Evolutionary conservation across 2,888 invertebrate genomes (phyloP).

Genomic region (Gisinianus flammeolus): DNA sequence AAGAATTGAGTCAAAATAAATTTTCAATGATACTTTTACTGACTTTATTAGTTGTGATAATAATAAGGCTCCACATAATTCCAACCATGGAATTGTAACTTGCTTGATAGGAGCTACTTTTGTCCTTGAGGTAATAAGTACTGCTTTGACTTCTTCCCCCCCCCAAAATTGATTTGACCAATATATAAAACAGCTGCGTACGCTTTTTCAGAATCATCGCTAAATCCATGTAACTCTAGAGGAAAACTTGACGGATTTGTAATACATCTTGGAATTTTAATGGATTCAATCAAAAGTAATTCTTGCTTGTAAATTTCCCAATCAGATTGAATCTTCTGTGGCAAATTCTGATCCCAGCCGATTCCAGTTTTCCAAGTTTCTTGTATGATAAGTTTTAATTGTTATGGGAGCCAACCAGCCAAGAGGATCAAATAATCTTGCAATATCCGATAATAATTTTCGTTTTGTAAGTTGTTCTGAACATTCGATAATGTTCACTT

Average conservation of each 20-base stretch:
- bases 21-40: conserved; percentile 12
- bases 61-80: conserved; percentile 59
- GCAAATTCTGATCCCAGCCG: background rate
- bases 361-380: background rate
- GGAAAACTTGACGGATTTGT: background rate
- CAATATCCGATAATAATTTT: conserved; percentile 27
- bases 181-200: conserved; percentile 35
- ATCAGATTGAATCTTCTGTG: background rate
- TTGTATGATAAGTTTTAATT: conserved; percentile 9
- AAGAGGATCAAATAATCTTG: conserved; percentile 36
- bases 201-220: conserved; percentile 29
- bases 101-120: conserved; percentile 56
- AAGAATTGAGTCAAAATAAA: background rate
- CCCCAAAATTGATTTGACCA: background rate
- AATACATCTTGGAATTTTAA: conserved; percentile 16
- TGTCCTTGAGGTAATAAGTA: conserved; percentile 47
- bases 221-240: conserved; percentile 35
- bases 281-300: background rate
- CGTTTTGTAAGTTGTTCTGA: conserved; percentile 21
- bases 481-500: background rate
- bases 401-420: conserved; percentile 41
- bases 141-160: background rate
- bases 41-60: conserved; percentile 49
- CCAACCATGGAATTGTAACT: conserved; percentile 58
- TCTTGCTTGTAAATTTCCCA: background rate